These are phyloP conservation scores for Sinohyriopsis cumingii DNA, from an alignment of 2,888 invertebrate species.

Conservation along the genomic window DNA sequence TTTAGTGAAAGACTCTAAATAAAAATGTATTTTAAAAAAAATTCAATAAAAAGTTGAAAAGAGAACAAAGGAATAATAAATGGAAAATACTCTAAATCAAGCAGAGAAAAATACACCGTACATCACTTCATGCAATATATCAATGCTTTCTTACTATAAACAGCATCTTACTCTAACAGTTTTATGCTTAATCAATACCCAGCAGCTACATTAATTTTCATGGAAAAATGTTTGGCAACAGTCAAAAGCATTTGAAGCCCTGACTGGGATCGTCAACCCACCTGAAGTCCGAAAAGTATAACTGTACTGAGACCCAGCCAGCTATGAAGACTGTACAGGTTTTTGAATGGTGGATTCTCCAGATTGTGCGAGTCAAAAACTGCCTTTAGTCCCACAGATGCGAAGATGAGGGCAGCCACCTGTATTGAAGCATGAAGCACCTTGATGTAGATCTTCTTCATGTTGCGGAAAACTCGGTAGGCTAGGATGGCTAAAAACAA, in stretches of 20 bases:
- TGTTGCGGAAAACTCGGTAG: conserved; percentile 84
- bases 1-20: too few species aligned
- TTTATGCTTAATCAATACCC: too few species aligned
- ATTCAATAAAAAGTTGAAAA: too few species aligned
- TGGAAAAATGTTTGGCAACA: too few species aligned
- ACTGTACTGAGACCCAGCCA: conserved; percentile 86
- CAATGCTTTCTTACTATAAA: too few species aligned
- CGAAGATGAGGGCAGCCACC: conserved; percentile 79
- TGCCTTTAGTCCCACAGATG: conserved; percentile 82
- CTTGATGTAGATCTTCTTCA: conserved; percentile 84
- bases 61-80: too few species aligned
- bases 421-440: conserved; percentile 83
- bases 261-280: conserved; percentile 57
- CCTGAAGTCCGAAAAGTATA: conserved; percentile 83
- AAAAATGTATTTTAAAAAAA: too few species aligned
- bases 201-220: too few species aligned
- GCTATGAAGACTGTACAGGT: conserved; percentile 79
- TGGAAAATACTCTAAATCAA: too few species aligned
- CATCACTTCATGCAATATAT: too few species aligned
- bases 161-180: too few species aligned
- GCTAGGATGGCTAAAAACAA: conserved; percentile 82
- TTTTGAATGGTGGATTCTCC: conserved; percentile 73
- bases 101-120: too few species aligned
- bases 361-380: conserved; percentile 86
- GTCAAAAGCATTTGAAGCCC: not conserved